Evolutionary conservation across 1,140 invertebrate species (phyloP), one percentile per base, ranked within the genome.

Genomic region (Leptopilina clavipes): DNA sequence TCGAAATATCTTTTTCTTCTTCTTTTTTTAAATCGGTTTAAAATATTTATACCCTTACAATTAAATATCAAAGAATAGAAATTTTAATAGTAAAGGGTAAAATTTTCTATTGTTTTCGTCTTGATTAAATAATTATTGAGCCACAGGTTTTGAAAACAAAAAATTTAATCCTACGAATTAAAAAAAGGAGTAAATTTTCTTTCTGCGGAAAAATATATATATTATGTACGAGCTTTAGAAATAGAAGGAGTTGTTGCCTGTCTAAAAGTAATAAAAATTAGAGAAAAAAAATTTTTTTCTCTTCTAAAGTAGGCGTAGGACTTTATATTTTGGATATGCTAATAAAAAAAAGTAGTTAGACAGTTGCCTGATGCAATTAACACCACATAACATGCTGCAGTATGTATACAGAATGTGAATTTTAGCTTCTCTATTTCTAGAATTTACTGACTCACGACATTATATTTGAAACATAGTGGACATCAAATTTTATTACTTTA

Each of bases 361-460:
- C 59, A 65, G 22, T 65, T 65, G 59, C 59, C 77, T 84, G 76
- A 80, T 81, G 82, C 77, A 85, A 87, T 86, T 87, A 85, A 85
- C 82, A 83, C 74, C 78, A 76, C 82, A 82, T 83, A 84, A 83
- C 78, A 77, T 73, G 43, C 76, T 75, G 77, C 77, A 80, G 78
- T 77, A 83, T 77, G 12, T 52, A 52, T 52, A 52, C 48, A 52
- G 48, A 52, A 52, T 52, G 17, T 52, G n/a, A 17, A 82, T 76
- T 79, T 43, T 74, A 65, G 59, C 70, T 45, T 71, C 65, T 79
- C 22, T 76, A 80, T 80, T 73, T 80, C 72, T 80, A 81, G 77
- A 79, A 83, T 80, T 80, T 79, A 81, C 73, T 48, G 71, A 79
- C 76, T 82, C 76, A 73, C 37, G 73, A 82, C 80, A 79, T 77